Percentiles rank a stretch among this genome's conserved stretches.
phyloP scores from a whole-genome alignment of 2,797 vertebrate genomes.

The Yasuhikotakia modesta region DNA sequence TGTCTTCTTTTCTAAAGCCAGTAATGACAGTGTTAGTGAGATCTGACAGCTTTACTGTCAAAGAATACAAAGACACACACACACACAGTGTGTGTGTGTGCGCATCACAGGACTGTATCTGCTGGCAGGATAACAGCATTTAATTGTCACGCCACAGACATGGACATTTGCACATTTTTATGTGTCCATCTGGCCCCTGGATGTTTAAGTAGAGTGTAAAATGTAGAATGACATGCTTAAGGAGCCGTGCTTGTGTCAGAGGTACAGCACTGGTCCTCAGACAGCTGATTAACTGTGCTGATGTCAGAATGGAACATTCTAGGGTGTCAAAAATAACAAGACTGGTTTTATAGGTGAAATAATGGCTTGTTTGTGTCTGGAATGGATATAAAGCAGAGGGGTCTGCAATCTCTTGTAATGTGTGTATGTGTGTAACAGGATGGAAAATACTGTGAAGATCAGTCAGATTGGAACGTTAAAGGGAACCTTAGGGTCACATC shows the following conservation, averaged over 20 bases:
- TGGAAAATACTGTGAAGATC: conserved; percentile 54
- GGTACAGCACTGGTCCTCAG: neutral
- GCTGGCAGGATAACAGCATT: conserved; percentile 37
- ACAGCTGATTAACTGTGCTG: conserved; percentile 32
- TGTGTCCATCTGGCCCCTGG: conserved; percentile 32
- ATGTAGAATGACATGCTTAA: too few species aligned
- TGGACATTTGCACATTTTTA: conserved; percentile 19
- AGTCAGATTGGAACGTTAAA: conserved; percentile 55
- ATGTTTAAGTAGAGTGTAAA: conserved; percentile 44
- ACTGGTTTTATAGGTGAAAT: conserved; percentile 45
- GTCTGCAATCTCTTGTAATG: conserved; percentile 13
- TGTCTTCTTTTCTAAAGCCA: conserved; percentile 38
- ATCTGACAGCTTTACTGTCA: conserved; percentile 62
- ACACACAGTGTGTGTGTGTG: too few species aligned
- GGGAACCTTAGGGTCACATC: conserved; percentile 45
- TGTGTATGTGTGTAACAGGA: conserved; percentile 35
- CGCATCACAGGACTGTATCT: too few species aligned
- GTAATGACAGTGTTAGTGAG: conserved; percentile 67
- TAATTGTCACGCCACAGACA: conserved; percentile 22
- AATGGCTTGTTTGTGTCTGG: conserved; percentile 40
- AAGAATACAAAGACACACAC: conserved; percentile 50
- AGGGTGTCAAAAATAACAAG: conserved; percentile 27
- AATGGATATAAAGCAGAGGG: neutral
- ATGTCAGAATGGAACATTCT: conserved; percentile 32
- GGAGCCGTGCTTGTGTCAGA: conserved; percentile 4